These are phyloP conservation scores for Tiaroga cobitis DNA, from an alignment of 2,797 vertebrate species.

Conservation along the genomic window DNA sequence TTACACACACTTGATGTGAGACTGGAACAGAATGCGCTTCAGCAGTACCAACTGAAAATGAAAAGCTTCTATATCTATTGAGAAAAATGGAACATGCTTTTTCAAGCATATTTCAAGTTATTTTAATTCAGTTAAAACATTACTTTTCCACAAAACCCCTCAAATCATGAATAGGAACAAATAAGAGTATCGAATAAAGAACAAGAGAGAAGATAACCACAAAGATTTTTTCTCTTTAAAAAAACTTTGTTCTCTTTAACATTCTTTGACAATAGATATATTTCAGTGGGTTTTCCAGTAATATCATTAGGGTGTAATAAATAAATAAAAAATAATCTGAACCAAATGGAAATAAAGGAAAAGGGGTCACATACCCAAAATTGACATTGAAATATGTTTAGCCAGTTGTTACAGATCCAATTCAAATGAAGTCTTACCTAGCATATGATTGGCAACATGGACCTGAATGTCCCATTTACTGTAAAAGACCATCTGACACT, in stretches of 20 bases:
- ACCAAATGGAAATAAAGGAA: neutral
- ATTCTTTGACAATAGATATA: neutral
- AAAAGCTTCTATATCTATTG: neutral
- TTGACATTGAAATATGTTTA: neutral
- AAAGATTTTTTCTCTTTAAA: neutral
- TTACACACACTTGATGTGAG: slow-evolving; percentile 52
- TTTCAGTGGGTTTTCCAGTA: neutral
- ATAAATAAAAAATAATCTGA: neutral
- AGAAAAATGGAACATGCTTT: slow-evolving; percentile 3
- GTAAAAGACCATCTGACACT: slow-evolving; percentile 99
- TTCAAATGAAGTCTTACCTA: slow-evolving; percentile 83
- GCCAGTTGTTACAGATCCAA: neutral
- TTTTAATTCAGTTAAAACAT: neutral
- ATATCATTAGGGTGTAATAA: neutral
- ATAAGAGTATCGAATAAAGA: neutral
- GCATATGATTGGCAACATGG: slow-evolving; percentile 99
- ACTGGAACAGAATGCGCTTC: slow-evolving; percentile 10
- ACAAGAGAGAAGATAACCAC: neutral
- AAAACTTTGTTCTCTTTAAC: neutral
- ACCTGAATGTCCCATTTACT: slow-evolving; percentile 99
- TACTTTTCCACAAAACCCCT: neutral
- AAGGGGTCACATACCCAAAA: neutral
- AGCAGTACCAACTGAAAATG: neutral
- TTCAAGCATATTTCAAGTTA: too few relatives aligned
- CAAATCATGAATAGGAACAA: neutral